A percentile compares a stretch with the other conserved stretches of the same genome.
phyloP scores from a whole-genome alignment of 2,797 vertebrate species.

The Chaetodon trifasciatus region DNA sequence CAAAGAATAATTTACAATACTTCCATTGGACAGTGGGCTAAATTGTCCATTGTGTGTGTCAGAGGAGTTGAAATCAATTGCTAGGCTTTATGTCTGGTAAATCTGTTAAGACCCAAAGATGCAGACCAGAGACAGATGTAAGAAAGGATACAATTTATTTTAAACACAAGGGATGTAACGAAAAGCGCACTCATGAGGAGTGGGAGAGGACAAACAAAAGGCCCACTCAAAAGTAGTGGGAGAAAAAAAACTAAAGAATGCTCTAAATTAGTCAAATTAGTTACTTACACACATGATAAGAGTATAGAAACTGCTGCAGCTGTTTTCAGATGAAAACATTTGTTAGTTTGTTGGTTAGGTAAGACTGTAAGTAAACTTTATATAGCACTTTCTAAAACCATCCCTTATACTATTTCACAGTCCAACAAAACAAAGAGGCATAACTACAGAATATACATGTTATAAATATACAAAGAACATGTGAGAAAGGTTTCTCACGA shows the following conservation, averaged over 20 bases:
- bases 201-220: no score
- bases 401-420: not conserved
- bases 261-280: not conserved
- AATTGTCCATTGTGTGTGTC: not conserved
- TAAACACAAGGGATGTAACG: no score
- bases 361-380: not conserved
- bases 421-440: not conserved
- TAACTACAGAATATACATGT: not conserved
- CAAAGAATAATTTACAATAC: not conserved
- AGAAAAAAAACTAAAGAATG: no score
- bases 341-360: not conserved
- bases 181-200: no score
- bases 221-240: no score
- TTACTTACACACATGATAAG: not conserved
- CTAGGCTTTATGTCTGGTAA: no score
- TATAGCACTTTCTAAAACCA: not conserved
- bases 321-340: not conserved
- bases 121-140: no score
- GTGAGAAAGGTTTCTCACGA: not conserved
- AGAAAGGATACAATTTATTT: no score
- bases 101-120: no score
- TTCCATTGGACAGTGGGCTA: not conserved
- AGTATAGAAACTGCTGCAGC: not conserved
- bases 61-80: not conserved
- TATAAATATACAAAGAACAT: not conserved